A percentile compares a stretch with the other conserved stretches of the same genome.
phyloP scores from a whole-genome alignment of 2,113 vertebrate species.

The Limanda limanda region DNA sequence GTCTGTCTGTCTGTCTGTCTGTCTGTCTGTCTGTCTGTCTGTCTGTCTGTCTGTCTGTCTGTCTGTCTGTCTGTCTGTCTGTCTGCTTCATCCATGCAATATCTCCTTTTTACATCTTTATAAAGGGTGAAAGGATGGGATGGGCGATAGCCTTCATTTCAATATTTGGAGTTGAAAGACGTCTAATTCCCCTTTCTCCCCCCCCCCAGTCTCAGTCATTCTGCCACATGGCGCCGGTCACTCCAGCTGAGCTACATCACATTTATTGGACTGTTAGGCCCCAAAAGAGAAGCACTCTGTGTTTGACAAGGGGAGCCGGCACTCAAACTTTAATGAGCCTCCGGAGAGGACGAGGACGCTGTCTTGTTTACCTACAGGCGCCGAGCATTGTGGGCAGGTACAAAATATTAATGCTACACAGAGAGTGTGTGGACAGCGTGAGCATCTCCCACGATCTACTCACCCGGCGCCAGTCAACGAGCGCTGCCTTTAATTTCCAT shows the following conservation, averaged over 20 bases:
- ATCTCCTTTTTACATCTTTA: constrained; percentile 1
- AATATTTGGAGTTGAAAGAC: constrained; percentile 9
- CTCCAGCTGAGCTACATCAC: constrained; percentile 33
- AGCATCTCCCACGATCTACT: background rate
- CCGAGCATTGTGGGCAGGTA: constrained; percentile 49
- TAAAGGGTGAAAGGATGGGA: background rate
- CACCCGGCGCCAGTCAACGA: background rate
- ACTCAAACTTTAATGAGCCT: constrained; percentile 76
- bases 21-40: no score
- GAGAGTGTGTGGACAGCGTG: constrained; percentile 17
- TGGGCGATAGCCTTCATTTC: background rate
- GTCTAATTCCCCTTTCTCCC: background rate
- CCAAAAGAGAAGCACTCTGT: constrained; percentile 34
- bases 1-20: no score
- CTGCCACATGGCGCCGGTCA: constrained; percentile 20
- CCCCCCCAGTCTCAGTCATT: no score
- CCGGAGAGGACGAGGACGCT: constrained; percentile 64
- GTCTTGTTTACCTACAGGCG: constrained; percentile 52
- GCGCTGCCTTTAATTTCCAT: constrained; percentile 1
- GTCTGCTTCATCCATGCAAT: background rate
- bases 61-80: no score
- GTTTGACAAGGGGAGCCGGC: constrained; percentile 49
- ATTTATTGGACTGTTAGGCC: constrained; percentile 56
- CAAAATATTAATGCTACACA: constrained; percentile 48
- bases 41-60: no score